Conservation (phyloP, 2,113 vertebrate genomes). For the Odocoileus virginianus region DNA sequence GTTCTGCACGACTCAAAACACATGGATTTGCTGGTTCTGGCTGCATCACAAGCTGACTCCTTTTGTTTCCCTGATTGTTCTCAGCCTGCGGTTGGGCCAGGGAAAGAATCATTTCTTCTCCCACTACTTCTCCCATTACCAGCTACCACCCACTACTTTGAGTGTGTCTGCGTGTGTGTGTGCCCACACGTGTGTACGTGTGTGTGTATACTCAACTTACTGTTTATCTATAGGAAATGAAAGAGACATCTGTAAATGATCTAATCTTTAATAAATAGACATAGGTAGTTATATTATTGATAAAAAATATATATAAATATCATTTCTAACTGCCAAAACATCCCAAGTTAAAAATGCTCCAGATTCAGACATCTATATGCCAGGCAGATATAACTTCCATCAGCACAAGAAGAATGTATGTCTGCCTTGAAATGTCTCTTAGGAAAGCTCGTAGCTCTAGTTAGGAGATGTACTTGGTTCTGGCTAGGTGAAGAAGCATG, state of each 20-base stretch:
- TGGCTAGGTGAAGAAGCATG: not conserved
- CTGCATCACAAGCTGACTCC: not conserved
- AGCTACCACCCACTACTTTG: not conserved
- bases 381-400: not conserved
- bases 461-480: not conserved
- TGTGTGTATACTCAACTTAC: not conserved
- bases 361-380: not conserved
- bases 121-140: not conserved
- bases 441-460: not conserved
- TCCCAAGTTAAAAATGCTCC: not conserved
- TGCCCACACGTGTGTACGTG: fast-evolving
- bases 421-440: not conserved
- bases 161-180: not conserved
- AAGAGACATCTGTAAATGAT: not conserved
- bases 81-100: not conserved
- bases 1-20: not conserved
- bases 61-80: not conserved
- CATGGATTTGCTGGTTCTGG: fast-evolving
- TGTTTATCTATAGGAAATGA: not conserved
- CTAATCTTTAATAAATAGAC: not conserved
- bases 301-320: not conserved
- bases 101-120: not conserved
- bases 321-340: not conserved
- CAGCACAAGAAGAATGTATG: not conserved
- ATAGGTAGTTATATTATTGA: not conserved